phyloP scores from a whole-genome alignment of 2,797 vertebrate species.

The Hozukius guyotensis region DNA sequence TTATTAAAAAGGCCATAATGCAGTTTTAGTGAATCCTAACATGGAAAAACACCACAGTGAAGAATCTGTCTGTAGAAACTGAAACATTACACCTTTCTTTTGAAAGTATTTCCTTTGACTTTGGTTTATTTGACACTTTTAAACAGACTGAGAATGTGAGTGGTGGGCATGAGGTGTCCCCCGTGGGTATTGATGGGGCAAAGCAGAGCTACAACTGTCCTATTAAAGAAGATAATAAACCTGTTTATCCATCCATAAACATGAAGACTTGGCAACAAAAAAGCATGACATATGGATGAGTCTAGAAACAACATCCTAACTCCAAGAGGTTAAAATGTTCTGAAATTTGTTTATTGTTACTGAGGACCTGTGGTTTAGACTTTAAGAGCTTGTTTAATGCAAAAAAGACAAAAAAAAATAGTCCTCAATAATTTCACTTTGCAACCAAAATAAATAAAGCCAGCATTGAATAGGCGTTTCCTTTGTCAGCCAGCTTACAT shows the following conservation, averaged over 20 bases:
- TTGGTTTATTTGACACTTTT: slow-evolving; percentile 60
- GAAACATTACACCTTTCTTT: slow-evolving; percentile 37
- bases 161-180: background rate
- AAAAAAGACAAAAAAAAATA: slow-evolving; percentile 54
- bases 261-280: background rate
- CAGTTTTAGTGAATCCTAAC: slow-evolving; percentile 5
- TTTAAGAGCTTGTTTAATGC: slow-evolving; percentile 47
- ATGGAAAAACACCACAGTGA: background rate
- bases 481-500: slow-evolving; percentile 25
- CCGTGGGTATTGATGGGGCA: background rate
- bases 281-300: background rate
- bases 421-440: slow-evolving; percentile 69
- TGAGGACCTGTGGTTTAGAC: slow-evolving; percentile 37
- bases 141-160: slow-evolving; percentile 20
- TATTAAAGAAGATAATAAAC: slow-evolving; percentile 12
- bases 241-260: background rate
- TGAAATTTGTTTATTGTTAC: slow-evolving; percentile 19
- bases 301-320: background rate
- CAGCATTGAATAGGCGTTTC: slow-evolving; percentile 46
- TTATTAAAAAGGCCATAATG: background rate
- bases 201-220: background rate
- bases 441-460: slow-evolving; percentile 80
- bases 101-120: slow-evolving; percentile 43
- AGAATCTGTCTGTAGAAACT: slow-evolving; percentile 11
- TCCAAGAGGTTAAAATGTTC: background rate